These are phyloP conservation scores for Mionectes olivaceus DNA, from an alignment of 2,797 vertebrate species.

Conservation along the genomic window DNA sequence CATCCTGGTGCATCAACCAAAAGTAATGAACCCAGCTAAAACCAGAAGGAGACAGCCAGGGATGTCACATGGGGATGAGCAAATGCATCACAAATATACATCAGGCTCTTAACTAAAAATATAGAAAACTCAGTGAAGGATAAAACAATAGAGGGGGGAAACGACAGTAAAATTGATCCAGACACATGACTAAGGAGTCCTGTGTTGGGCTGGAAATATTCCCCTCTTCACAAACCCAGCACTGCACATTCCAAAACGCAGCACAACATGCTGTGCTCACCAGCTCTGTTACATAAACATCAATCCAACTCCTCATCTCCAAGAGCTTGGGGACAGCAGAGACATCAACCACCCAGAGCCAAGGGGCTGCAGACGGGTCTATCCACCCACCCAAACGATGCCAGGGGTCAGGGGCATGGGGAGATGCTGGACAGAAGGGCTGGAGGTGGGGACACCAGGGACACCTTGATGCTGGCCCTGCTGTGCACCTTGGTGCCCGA, in stretches of 20 bases:
- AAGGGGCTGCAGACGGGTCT: neutral
- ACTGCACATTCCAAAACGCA: neutral
- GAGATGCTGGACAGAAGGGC: neutral
- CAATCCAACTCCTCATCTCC: neutral
- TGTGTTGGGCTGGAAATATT: neutral
- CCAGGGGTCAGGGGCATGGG: rapidly evolving
- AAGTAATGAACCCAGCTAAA: constrained; percentile 19
- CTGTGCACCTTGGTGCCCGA: neutral
- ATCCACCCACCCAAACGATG: rapidly evolving
- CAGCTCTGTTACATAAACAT: neutral
- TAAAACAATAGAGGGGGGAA: neutral
- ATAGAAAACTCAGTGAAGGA: constrained; percentile 20
- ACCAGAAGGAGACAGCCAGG: neutral
- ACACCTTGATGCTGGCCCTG: neutral
- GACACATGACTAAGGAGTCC: constrained; percentile 6
- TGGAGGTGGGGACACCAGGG: neutral
- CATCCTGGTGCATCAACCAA: neutral
- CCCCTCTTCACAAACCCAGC: neutral
- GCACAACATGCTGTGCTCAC: neutral
- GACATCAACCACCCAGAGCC: rapidly evolving
- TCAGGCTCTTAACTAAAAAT: constrained; percentile 34
- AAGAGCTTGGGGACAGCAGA: neutral
- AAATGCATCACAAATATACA: constrained; percentile 2
- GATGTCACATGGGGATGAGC: constrained; percentile 25
- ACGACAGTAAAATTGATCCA: constrained; percentile 31